Evolutionary conservation across 2,797 vertebrate species (phyloP).

Genomic region (Onychomys arenicola): DNA sequence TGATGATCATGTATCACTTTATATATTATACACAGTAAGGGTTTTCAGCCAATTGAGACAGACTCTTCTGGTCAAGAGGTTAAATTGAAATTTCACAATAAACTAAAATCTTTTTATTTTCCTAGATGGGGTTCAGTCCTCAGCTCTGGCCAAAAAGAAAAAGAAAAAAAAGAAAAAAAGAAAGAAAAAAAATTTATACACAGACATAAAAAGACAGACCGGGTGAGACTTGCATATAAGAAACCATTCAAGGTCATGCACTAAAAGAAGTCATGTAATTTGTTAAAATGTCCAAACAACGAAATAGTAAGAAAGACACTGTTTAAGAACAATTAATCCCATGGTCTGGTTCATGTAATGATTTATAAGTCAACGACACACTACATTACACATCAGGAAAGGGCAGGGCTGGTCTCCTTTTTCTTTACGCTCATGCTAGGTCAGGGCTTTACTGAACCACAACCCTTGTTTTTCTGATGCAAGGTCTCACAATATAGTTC

Average conservation of each 20-base stretch:
- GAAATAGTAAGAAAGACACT: background rate
- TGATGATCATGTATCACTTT: background rate
- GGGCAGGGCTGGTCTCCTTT: background rate
- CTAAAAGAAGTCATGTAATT: background rate
- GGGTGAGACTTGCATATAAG: background rate
- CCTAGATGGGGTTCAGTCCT: background rate
- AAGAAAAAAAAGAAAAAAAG: too few species aligned
- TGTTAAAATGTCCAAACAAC: background rate
- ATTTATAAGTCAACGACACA: background rate
- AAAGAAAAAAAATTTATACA: background rate
- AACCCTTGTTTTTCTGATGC: background rate
- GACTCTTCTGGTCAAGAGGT: background rate
- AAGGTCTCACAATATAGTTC: background rate
- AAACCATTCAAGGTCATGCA: background rate
- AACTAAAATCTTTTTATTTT: background rate
- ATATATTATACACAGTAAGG: background rate
- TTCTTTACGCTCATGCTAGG: background rate
- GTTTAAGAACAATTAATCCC: background rate
- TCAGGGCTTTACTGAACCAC: background rate
- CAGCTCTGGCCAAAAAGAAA: too few species aligned
- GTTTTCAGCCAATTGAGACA: background rate
- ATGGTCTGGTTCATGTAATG: background rate
- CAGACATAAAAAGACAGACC: background rate
- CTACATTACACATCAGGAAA: background rate
- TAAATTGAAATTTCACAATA: background rate